Evolutionary conservation across 2,797 vertebrate genomes (phyloP).

Genomic region (Myioborus miniatus): DNA sequence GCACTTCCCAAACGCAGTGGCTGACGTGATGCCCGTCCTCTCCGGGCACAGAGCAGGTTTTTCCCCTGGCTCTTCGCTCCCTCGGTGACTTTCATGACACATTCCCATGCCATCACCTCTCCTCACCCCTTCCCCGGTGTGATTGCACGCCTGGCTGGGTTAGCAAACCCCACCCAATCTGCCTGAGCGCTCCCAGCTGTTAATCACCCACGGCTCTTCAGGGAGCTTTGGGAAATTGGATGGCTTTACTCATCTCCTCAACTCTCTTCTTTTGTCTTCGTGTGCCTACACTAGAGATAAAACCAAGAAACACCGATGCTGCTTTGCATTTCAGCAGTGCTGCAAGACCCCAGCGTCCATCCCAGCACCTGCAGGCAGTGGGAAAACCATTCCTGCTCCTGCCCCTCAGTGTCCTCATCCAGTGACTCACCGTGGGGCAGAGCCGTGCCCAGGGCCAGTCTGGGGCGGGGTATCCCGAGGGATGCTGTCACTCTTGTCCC

Average conservation of each 20-base stretch:
- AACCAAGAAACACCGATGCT: neutral
- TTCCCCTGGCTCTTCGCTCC: neutral
- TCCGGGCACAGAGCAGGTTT: neutral
- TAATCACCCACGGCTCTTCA: neutral
- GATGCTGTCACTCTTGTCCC: neutral
- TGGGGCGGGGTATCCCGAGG: neutral
- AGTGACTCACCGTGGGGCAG: neutral
- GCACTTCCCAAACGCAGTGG: fast-evolving
- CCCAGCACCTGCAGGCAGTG: fast-evolving
- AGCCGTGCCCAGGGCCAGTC: neutral
- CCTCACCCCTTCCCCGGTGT: neutral
- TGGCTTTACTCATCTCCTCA: neutral
- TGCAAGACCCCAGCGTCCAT: neutral
- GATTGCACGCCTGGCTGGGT: fast-evolving
- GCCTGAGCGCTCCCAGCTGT: neutral
- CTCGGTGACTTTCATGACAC: neutral
- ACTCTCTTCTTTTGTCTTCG: neutral
- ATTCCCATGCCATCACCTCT: neutral
- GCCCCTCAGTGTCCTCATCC: no score
- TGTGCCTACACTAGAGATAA: neutral
- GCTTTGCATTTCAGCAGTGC: no score
- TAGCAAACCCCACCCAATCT: neutral
- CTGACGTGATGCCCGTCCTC: neutral
- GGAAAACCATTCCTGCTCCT: neutral
- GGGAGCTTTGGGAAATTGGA: neutral